These are phyloP conservation scores for Tor tambroides DNA, from an alignment of 2,113 vertebrate species.

Conservation along the genomic window DNA sequence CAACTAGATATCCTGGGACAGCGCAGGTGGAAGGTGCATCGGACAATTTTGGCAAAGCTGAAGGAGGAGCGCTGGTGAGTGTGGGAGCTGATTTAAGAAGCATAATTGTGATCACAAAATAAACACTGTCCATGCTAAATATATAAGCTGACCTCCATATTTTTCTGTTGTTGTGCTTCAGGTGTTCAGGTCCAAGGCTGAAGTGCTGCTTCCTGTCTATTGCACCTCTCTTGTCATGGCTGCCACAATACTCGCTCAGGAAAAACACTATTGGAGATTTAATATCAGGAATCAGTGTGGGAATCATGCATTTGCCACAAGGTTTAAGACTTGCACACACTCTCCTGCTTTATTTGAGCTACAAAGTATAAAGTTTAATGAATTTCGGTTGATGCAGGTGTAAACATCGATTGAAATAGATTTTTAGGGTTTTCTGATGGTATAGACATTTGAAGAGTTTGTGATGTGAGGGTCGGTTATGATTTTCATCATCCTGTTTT, in stretches of 20 bases:
- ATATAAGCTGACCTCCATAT: not conserved
- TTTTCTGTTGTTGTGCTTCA: conserved; percentile 58
- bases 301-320: conserved; percentile 94
- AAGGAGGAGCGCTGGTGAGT: conserved; percentile 66
- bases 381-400: not conserved
- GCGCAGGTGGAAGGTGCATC: conserved; percentile 42
- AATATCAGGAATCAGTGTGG: conserved; percentile 88
- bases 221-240: conserved; percentile 84
- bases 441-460: not conserved
- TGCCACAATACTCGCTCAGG: conserved; percentile 84
- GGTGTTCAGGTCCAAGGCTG: conserved; percentile 76
- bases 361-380: not conserved
- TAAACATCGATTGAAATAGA: not conserved
- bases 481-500: not conserved
- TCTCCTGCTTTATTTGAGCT: not conserved
- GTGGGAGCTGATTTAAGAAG: not conserved
- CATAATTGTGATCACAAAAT: conserved; percentile 12
- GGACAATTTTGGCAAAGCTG: conserved; percentile 53
- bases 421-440: not conserved
- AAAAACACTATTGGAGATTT: conserved; percentile 86
- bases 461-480: not conserved
- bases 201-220: conserved; percentile 74
- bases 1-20: conserved; percentile 66
- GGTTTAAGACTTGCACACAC: conserved; percentile 62
- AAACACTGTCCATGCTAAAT: not conserved